A percentile compares a stretch with the other conserved stretches of the same genome.
These are phyloP conservation scores for Eurystomus glaucurus DNA, from an alignment of 2,797 vertebrate genomes.

Conservation along the genomic window DNA sequence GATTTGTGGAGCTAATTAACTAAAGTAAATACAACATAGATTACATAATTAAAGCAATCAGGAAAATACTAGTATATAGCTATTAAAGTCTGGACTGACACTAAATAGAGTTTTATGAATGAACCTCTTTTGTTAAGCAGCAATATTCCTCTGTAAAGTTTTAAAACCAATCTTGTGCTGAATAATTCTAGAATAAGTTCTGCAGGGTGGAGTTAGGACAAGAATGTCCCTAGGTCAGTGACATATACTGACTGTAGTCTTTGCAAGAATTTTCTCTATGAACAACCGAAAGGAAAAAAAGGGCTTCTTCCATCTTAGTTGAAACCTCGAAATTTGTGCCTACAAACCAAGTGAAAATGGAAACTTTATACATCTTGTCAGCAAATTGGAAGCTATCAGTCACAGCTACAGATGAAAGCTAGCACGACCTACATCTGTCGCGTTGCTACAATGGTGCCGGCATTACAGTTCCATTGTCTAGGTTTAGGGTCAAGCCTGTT, in stretches of 20 bases:
- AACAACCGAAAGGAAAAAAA: background rate
- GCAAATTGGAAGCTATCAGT: constrained; percentile 37
- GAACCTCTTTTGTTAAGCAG: background rate
- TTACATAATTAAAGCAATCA: background rate
- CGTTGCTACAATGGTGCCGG: background rate
- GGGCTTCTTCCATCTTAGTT: background rate
- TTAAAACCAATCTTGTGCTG: background rate
- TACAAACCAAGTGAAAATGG: constrained; percentile 13
- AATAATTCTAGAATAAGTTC: background rate
- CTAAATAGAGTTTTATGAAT: background rate
- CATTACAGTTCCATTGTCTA: constrained; percentile 67
- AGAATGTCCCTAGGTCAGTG: background rate
- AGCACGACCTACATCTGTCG: constrained; percentile 66
- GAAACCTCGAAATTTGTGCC: background rate
- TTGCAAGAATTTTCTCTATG: background rate
- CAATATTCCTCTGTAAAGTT: background rate
- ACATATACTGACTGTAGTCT: background rate
- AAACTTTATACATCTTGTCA: constrained; percentile 30
- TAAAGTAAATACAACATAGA: background rate
- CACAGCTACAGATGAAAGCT: constrained; percentile 54
- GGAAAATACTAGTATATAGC: background rate
- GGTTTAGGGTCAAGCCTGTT: constrained; percentile 63
- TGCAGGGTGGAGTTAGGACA: background rate
- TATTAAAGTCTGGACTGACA: background rate
- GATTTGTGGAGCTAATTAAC: background rate